phyloP scores from a whole-genome alignment of 2,888 invertebrate species.

The Beris chalybata region DNA sequence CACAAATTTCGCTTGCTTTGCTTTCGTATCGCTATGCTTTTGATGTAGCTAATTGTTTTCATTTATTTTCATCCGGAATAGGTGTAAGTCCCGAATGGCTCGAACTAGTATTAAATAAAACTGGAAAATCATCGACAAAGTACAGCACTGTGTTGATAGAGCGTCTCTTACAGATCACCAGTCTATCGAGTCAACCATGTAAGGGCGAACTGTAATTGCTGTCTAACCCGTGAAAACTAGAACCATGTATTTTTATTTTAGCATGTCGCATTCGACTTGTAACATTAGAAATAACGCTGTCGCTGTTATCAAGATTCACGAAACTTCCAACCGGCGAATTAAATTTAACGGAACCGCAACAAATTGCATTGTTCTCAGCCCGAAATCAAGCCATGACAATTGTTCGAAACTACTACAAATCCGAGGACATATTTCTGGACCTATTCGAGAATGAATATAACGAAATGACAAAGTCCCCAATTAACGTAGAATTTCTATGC shows the following conservation, averaged over 20 bases:
- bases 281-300: constrained; percentile 85
- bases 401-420: constrained; percentile 91
- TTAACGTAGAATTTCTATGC: constrained; percentile 93
- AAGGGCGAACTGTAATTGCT: constrained; percentile 49
- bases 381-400: constrained; percentile 80
- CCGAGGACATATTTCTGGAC: constrained; percentile 96
- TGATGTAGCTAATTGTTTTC: neutral
- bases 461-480: constrained; percentile 82
- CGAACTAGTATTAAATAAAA: constrained; percentile 75
- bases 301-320: constrained; percentile 73
- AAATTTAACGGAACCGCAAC: constrained; percentile 56
- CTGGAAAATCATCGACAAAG: constrained; percentile 62
- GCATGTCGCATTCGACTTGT: constrained; percentile 88
- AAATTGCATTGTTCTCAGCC: constrained; percentile 67
- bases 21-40: neutral
- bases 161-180: constrained; percentile 79
- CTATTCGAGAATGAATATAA: constrained; percentile 98
- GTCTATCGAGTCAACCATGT: constrained; percentile 85
- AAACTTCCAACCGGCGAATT: constrained; percentile 47
- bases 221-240: neutral
- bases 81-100: constrained; percentile 82
- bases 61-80: constrained; percentile 53
- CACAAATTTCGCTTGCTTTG: no score
- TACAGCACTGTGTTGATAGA: constrained; percentile 85
- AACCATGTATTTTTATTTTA: constrained; percentile 45